Conservation (phyloP, 2,797 vertebrate species). For the Malurus splendens region DNA sequence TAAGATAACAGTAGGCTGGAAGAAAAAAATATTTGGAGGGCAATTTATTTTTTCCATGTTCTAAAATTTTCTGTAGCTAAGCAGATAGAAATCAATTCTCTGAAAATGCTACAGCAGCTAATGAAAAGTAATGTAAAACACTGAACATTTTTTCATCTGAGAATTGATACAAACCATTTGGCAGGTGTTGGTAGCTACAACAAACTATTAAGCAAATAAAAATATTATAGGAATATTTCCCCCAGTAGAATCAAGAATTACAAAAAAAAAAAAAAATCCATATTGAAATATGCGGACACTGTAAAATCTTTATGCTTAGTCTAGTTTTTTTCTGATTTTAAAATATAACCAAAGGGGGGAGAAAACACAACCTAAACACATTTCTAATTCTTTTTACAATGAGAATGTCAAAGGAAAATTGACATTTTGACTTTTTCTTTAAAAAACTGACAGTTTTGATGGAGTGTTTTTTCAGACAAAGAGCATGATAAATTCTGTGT, state of each 20-base stretch:
- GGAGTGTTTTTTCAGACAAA: background rate
- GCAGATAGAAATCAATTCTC: background rate
- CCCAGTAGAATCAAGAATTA: background rate
- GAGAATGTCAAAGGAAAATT: background rate
- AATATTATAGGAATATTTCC: background rate
- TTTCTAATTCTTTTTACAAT: background rate
- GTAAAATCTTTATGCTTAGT: background rate
- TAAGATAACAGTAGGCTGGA: background rate
- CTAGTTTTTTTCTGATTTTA: background rate
- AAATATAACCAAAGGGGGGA: background rate
- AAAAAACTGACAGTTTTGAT: background rate
- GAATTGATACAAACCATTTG: background rate
- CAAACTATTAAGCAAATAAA: background rate
- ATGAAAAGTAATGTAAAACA: background rate
- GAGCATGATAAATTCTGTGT: background rate
- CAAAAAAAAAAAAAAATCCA: no score
- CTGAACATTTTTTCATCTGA: background rate
- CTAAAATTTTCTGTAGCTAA: background rate
- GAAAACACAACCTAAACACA: background rate
- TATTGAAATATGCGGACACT: background rate
- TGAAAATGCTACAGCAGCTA: background rate
- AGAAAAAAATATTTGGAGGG: background rate
- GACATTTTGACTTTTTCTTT: background rate
- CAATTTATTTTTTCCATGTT: background rate
- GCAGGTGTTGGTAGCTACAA: background rate